Evolutionary conservation across 2,888 invertebrate species (phyloP).

Genomic region (Torymus aiolomorphi): DNA sequence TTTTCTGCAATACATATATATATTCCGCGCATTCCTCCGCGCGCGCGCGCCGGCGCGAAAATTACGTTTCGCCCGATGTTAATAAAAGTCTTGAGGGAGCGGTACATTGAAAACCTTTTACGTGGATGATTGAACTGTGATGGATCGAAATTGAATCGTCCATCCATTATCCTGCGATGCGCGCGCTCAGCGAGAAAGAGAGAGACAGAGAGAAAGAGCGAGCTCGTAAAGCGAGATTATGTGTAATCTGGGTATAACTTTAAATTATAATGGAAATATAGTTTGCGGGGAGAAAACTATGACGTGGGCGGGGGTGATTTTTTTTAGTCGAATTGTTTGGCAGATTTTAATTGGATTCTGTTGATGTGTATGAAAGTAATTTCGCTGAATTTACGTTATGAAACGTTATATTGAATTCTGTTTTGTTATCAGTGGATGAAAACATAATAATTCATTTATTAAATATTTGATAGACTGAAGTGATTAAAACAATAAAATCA

Average conservation of each 20-base stretch:
- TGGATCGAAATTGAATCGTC: conserved; percentile 38
- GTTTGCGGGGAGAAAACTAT: conserved; percentile 40
- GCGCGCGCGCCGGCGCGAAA: background rate
- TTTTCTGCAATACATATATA: no score
- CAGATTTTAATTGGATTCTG: no score
- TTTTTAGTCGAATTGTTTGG: conserved; percentile 19
- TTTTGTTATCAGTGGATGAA: no score
- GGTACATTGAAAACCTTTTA: conserved; percentile 49
- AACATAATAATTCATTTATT: no score
- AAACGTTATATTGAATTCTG: no score
- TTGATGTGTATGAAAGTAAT: no score
- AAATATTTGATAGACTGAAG: no score
- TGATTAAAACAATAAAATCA: background rate
- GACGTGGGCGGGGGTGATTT: conserved; percentile 24
- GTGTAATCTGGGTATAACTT: no score
- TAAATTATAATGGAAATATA: no score
- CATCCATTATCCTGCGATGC: conserved; percentile 32
- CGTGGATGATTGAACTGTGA: conserved; percentile 46
- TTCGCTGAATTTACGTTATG: no score
- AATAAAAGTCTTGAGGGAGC: conserved; percentile 21
- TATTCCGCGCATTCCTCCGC: no score
- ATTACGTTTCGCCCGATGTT: conserved; percentile 16
- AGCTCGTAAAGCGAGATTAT: background rate
- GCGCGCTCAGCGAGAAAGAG: background rate
- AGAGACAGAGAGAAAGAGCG: background rate